These are phyloP conservation scores for Apogon hyalosoma DNA, from an alignment of 2,797 vertebrate species.

Conservation along the genomic window DNA sequence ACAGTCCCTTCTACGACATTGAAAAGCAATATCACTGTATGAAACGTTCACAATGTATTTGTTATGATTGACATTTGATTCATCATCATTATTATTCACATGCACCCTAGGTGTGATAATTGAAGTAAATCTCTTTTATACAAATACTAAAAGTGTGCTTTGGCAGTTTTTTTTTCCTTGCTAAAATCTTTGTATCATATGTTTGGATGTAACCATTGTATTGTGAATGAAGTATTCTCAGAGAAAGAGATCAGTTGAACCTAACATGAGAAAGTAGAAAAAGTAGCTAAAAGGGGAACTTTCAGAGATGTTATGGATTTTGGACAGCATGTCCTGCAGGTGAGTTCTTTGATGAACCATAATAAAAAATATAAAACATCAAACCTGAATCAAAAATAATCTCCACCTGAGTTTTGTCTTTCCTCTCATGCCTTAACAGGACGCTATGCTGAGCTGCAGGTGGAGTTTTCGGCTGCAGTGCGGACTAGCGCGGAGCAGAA, in stretches of 20 bases:
- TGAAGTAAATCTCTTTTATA: conserved; percentile 99
- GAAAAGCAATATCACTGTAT: conserved; percentile 99
- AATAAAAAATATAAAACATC: neutral
- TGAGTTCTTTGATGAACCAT: conserved; percentile 45
- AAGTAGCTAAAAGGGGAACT: neutral
- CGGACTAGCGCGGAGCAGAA: conserved; percentile 88
- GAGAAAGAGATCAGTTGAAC: conserved; percentile 68
- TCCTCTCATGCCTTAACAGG: conserved; percentile 73
- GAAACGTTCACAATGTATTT: conserved; percentile 98
- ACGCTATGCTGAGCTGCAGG: conserved; percentile 89
- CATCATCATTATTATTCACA: conserved; percentile 97
- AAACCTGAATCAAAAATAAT: neutral
- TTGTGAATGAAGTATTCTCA: conserved; percentile 75
- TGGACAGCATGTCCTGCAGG: conserved; percentile 52
- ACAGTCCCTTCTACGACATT: conserved; percentile 99
- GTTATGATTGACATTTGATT: conserved; percentile 88
- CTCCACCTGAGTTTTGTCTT: neutral
- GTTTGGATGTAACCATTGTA: neutral
- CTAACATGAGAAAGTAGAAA: conserved; percentile 23
- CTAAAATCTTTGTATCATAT: conserved; percentile 3
- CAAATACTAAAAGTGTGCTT: conserved; percentile 94
- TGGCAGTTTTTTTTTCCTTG: conserved; percentile 70
- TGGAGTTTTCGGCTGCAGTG: conserved; percentile 87
- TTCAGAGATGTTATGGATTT: conserved; percentile 34
- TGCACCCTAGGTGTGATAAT: conserved; percentile 99